Conservation (phyloP, 2,797 vertebrate genomes). For the Spinus olivaceus region DNA sequence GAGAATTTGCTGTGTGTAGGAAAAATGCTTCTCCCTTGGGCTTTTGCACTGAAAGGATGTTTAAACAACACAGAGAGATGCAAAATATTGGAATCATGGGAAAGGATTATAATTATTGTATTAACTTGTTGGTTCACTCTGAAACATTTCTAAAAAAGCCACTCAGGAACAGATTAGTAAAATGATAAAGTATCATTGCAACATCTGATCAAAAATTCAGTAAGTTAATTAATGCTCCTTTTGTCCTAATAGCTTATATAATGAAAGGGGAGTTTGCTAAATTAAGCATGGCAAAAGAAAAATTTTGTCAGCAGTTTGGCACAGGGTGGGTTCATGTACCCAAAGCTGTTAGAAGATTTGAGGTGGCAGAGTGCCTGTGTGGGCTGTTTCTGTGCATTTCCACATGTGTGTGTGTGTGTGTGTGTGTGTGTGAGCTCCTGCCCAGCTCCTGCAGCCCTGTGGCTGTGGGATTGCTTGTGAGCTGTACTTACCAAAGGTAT, state of each 20-base stretch:
- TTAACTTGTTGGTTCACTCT: conserved; percentile 54
- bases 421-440: conserved; percentile 7
- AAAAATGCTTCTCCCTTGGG: not conserved
- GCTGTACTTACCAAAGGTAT: conserved; percentile 57
- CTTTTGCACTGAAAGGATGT: conserved; percentile 18
- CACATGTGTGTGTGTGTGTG: no score
- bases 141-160: conserved; percentile 52
- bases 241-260: conserved; percentile 61
- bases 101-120: conserved; percentile 47
- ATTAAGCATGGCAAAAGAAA: conserved; percentile 52
- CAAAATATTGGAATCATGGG: conserved; percentile 31
- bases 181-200: conserved; percentile 66
- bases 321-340: not conserved
- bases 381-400: not conserved
- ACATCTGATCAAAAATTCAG: conserved; percentile 65
- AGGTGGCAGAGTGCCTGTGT: not conserved
- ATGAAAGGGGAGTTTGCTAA: conserved; percentile 60
- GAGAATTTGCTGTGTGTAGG: not conserved
- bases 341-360: conserved; percentile 11
- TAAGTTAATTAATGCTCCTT: conserved; percentile 72
- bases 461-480: conserved; percentile 45
- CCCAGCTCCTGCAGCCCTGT: conserved; percentile 12
- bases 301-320: conserved; percentile 17
- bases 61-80: conserved; percentile 34
- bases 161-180: conserved; percentile 54